Evolutionary conservation across 1,140 invertebrate genomes (phyloP).

Genomic region (Pseudomyrmex gracilis): DNA sequence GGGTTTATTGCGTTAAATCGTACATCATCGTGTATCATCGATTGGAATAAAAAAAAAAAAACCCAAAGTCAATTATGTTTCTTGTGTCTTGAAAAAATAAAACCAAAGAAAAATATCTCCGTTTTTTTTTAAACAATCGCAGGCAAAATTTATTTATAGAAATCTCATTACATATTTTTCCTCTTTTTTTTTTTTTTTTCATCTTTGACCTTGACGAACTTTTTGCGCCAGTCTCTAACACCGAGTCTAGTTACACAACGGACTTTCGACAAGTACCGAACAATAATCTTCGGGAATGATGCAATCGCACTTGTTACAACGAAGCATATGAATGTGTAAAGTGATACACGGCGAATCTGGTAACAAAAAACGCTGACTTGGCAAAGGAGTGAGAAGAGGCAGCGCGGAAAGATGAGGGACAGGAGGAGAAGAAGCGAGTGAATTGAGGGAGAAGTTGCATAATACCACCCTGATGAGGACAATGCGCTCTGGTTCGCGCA

Average conservation of each 20-base stretch:
- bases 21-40: too few species aligned
- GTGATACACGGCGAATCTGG: constrained; percentile 15
- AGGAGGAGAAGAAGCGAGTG: constrained; percentile 27
- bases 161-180: too few species aligned
- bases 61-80: too few species aligned
- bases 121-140: neutral
- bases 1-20: too few species aligned
- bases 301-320: constrained; percentile 15
- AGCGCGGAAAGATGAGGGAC: neutral
- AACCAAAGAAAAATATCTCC: neutral
- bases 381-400: constrained; percentile 22
- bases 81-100: neutral
- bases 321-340: constrained; percentile 42
- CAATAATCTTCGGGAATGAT: constrained; percentile 9
- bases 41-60: too few species aligned
- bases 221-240: neutral
- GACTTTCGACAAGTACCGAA: constrained; percentile 10
- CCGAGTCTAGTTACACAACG: neutral
- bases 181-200: too few species aligned
- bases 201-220: neutral
- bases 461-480: constrained; percentile 63
- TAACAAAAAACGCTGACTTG: constrained; percentile 46
- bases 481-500: constrained; percentile 66
- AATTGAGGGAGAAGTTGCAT: constrained; percentile 64
- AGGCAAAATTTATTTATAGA: neutral